phyloP scores from a whole-genome alignment of 2,113 vertebrate species.

The Bujurquina vittata region DNA sequence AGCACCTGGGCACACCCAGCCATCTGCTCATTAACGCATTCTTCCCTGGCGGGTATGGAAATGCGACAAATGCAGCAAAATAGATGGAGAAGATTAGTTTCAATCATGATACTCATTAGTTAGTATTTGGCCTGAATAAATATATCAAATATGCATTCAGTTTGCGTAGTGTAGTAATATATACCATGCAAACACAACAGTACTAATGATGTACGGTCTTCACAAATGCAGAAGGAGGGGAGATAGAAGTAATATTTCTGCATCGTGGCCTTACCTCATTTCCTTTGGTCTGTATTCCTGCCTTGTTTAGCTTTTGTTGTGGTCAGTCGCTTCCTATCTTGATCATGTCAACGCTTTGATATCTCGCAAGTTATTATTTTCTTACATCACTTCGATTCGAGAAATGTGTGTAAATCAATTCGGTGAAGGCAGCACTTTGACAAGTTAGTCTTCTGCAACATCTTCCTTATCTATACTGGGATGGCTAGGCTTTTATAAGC shows the following conservation, averaged over 20 bases:
- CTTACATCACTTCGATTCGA: neutral
- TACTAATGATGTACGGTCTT: neutral
- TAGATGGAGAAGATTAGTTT: neutral
- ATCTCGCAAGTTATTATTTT: slow-evolving; percentile 15
- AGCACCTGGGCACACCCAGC: slow-evolving; percentile 39
- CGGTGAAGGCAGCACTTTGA: neutral
- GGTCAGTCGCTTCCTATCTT: neutral
- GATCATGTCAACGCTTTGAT: neutral
- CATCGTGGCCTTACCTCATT: neutral
- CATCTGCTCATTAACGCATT: slow-evolving; percentile 52
- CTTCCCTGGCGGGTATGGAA: neutral
- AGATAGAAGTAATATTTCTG: neutral
- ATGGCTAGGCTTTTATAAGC: neutral
- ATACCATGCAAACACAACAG: neutral
- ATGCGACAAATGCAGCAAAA: neutral
- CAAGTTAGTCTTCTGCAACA: neutral
- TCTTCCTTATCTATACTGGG: neutral
- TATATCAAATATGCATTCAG: neutral
- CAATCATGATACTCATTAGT: neutral
- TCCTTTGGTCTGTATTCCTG: neutral
- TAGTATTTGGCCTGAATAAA: neutral
- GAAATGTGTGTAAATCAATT: neutral
- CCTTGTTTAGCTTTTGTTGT: neutral
- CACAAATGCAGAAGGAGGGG: neutral
- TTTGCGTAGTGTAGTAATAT: neutral